A percentile compares a stretch with the other conserved stretches of the same genome.
These are phyloP conservation scores for Allolobophora icterica DNA, from an alignment of 2,888 invertebrate species.

Conservation along the genomic window DNA sequence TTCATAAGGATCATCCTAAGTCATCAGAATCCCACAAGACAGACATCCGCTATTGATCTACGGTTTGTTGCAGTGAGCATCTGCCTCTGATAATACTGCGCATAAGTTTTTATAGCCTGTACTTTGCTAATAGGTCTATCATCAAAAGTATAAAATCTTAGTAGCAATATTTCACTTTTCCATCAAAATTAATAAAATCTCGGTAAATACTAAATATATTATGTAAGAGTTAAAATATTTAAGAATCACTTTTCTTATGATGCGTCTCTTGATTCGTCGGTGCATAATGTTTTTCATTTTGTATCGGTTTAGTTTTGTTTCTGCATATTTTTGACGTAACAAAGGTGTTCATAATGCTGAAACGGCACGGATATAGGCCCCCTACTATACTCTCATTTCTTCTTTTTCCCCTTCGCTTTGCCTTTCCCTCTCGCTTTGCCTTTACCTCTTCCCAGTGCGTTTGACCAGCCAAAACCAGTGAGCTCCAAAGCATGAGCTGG, in stretches of 20 bases:
- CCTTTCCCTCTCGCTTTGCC: neutral
- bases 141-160: neutral
- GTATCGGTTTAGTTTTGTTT: no score
- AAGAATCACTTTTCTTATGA: neutral
- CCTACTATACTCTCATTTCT: neutral
- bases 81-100: neutral
- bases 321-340: no score
- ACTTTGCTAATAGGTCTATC: neutral
- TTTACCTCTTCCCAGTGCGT: neutral
- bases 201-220: neutral
- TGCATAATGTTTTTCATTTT: neutral
- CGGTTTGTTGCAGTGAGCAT: neutral
- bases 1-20: neutral
- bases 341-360: neutral
- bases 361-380: neutral
- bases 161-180: neutral
- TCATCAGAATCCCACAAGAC: neutral
- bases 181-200: neutral
- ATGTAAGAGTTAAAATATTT: neutral
- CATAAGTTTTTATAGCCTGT: neutral
- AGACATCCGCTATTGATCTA: neutral
- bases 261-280: neutral
- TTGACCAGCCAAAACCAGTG: neutral
- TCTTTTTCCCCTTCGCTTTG: conserved; percentile 21
- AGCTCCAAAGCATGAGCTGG: conserved; percentile 7